These are phyloP conservation scores for Pangasius macronema DNA, from an alignment of 2,797 vertebrate genomes.

Conservation along the genomic window DNA sequence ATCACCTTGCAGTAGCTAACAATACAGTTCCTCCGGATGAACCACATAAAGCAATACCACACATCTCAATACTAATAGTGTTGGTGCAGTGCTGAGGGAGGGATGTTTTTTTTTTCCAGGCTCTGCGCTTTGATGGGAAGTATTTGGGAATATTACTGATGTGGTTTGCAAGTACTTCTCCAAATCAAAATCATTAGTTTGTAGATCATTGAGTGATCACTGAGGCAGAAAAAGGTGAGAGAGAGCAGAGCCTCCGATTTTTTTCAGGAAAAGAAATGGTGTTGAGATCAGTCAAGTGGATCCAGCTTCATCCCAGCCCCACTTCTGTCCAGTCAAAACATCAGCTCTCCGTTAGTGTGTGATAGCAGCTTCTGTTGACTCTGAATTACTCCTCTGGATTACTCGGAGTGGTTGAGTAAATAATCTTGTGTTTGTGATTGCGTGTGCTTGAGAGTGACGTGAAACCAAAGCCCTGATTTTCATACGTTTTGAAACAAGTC, in stretches of 20 bases:
- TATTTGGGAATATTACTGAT: slow-evolving; percentile 31
- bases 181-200: slow-evolving; percentile 36
- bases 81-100: background rate
- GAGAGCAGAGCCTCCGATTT: background rate
- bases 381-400: slow-evolving; percentile 36
- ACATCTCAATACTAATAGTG: background rate
- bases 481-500: background rate
- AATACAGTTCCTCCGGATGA: no score
- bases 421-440: background rate
- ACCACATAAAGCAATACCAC: no score
- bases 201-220: slow-evolving; percentile 4
- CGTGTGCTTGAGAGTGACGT: background rate
- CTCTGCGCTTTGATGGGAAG: background rate
- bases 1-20: no score
- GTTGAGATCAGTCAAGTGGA: slow-evolving; percentile 39
- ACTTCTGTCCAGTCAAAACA: slow-evolving; percentile 42
- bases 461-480: background rate
- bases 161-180: slow-evolving; percentile 28
- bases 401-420: background rate
- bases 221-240: slow-evolving; percentile 16
- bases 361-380: slow-evolving; percentile 23
- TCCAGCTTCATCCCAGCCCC: slow-evolving; percentile 39
- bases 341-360: slow-evolving; percentile 4
- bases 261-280: background rate
- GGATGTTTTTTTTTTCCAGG: background rate